phyloP scores from a whole-genome alignment of 2,888 invertebrate species.

The Aproaerema taeniolella region DNA sequence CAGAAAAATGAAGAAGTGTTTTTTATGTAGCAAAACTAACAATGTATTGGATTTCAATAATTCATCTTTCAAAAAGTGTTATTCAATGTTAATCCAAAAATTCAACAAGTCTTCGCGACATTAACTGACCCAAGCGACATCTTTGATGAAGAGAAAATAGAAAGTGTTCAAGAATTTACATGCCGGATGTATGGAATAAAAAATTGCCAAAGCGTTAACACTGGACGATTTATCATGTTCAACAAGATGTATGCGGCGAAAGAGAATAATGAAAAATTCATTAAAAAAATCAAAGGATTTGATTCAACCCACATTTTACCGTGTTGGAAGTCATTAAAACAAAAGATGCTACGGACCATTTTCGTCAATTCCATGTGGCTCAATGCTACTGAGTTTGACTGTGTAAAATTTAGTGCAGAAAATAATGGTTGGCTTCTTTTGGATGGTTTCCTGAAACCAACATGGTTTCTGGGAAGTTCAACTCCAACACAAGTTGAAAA shows the following conservation, averaged over 20 bases:
- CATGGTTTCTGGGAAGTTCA: neutral
- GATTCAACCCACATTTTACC: neutral
- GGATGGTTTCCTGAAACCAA: neutral
- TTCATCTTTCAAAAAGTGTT: too few species aligned
- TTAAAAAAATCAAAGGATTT: neutral
- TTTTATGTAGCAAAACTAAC: too few species aligned
- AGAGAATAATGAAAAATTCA: neutral
- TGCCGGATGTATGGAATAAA: neutral
- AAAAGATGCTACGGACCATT: neutral
- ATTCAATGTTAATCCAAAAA: too few species aligned
- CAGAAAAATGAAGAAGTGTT: too few species aligned
- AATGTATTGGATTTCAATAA: too few species aligned
- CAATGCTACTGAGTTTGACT: neutral
- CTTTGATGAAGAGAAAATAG: neutral
- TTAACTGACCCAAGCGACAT: neutral
- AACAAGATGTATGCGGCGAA: neutral
- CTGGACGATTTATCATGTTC: neutral
- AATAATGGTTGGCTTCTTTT: neutral
- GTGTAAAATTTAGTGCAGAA: neutral
- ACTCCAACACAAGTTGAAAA: neutral
- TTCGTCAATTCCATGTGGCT: neutral
- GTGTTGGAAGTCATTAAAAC: neutral
- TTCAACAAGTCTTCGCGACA: too few species aligned
- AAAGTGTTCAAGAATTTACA: neutral
- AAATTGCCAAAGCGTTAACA: neutral